A percentile compares a stretch with the other conserved stretches of the same genome.
Conservation (phyloP, 2,797 vertebrate genomes). For the Microcaecilia unicolor region DNA sequence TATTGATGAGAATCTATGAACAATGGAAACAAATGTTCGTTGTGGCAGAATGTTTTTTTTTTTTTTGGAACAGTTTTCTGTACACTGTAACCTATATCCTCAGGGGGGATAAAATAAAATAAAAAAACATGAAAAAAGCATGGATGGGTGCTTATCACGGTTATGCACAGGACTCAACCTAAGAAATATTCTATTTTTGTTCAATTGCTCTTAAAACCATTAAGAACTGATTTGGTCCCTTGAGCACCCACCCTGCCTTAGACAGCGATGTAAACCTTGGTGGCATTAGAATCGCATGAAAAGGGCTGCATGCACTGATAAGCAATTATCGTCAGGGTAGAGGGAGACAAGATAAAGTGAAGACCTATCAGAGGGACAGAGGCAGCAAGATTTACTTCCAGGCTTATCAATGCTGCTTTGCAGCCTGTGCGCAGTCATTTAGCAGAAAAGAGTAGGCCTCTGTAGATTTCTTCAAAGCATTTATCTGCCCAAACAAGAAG, state of each 20-base stretch:
- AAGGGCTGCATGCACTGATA: slow-evolving; percentile 30
- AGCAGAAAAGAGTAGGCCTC: slow-evolving; percentile 9
- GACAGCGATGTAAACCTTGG: neutral
- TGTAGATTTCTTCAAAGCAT: slow-evolving; percentile 22
- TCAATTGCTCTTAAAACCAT: slow-evolving; percentile 17
- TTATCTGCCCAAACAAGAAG: slow-evolving; percentile 27
- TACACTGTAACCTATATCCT: slow-evolving; percentile 1
- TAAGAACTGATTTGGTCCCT: slow-evolving; percentile 14
- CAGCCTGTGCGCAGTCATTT: slow-evolving; percentile 14
- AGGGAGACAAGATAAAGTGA: slow-evolving; percentile 17
- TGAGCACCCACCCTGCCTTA: slow-evolving; percentile 11
- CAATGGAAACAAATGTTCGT: no score
- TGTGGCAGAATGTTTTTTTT: no score
- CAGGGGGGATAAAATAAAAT: no score
- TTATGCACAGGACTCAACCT: neutral
- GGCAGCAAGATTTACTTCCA: slow-evolving; percentile 20
- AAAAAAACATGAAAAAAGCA: neutral
- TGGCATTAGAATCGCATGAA: slow-evolving; percentile 11
- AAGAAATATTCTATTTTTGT: neutral
- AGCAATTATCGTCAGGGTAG: slow-evolving; percentile 35
- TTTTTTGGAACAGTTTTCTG: no score
- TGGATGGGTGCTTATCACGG: slow-evolving; percentile 11
- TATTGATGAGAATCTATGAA: no score
- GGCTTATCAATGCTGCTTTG: slow-evolving; percentile 15
- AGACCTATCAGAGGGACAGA: slow-evolving; percentile 12